Evolutionary conservation across 2,797 vertebrate genomes (phyloP).

Genomic region (Pantherophis alleghaniensis): DNA sequence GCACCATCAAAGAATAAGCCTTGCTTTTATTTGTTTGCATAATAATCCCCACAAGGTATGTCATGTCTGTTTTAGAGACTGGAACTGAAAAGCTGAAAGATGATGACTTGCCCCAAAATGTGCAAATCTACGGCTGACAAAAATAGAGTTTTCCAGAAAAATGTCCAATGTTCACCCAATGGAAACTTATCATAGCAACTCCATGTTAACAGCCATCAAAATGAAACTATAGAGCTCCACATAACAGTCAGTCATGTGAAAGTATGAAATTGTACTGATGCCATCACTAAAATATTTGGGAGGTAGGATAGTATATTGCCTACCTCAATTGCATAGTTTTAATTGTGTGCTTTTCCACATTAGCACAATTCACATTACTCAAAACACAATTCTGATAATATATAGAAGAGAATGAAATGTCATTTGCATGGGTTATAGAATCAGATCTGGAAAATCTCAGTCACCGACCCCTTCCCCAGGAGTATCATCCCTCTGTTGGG

Average conservation of each 20-base stretch:
- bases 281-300: not conserved
- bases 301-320: not conserved
- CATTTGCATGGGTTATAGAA: not conserved
- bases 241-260: not conserved
- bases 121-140: not conserved
- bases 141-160: not conserved
- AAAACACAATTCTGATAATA: not conserved
- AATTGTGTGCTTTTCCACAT: not conserved
- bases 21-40: slow-evolving; percentile 6
- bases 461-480: not conserved
- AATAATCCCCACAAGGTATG: not conserved
- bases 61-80: not conserved
- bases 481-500: not conserved
- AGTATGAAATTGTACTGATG: not conserved
- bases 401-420: not conserved
- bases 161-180: not conserved
- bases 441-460: not conserved
- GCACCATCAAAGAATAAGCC: not conserved
- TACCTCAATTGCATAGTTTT: not conserved
- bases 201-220: not conserved
- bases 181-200: not conserved
- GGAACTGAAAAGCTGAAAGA: not conserved
- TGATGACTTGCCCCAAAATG: not conserved
- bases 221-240: not conserved
- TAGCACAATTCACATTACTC: not conserved